Conservation (phyloP, 2,888 invertebrate species). For the Chironomus riparius region DNA sequence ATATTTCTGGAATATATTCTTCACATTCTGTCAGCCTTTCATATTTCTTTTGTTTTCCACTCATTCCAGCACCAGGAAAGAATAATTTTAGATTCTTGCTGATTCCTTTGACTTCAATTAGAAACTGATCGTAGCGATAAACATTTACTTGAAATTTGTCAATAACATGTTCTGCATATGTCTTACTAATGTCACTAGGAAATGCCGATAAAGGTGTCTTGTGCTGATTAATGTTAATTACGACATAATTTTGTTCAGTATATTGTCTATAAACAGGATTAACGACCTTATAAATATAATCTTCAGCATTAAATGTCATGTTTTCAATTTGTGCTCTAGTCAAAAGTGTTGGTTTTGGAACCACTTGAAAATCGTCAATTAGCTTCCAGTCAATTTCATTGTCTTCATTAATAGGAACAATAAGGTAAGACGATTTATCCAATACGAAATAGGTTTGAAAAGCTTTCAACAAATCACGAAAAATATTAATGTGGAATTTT, state of each 20-base stretch:
- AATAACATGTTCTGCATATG: constrained; percentile 62
- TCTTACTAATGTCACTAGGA: constrained; percentile 47
- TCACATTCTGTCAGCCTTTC: constrained; percentile 46
- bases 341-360: constrained; percentile 42
- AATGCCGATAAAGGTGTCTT: constrained; percentile 58
- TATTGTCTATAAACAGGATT: constrained; percentile 70
- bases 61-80: constrained; percentile 30
- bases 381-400: constrained; percentile 54
- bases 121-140: constrained; percentile 55
- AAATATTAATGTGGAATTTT: constrained; percentile 66
- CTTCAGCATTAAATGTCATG: constrained; percentile 48
- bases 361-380: constrained; percentile 43
- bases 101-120: constrained; percentile 64
- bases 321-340: constrained; percentile 45
- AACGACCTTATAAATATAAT: constrained; percentile 65
- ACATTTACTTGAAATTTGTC: constrained; percentile 29
- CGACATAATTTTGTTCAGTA: constrained; percentile 51
- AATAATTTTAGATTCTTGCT: constrained; percentile 39
- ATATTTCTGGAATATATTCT: constrained; percentile 80
- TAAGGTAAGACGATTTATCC: constrained; percentile 47
- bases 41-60: constrained; percentile 41
- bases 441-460: constrained; percentile 54
- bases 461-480: constrained; percentile 57
- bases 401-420: constrained; percentile 43
- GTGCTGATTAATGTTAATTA: constrained; percentile 58